These are phyloP conservation scores for Temnopleurus reevesii DNA, from an alignment of 53 echinoderm and acorn worm species.

Conservation along the genomic window DNA sequence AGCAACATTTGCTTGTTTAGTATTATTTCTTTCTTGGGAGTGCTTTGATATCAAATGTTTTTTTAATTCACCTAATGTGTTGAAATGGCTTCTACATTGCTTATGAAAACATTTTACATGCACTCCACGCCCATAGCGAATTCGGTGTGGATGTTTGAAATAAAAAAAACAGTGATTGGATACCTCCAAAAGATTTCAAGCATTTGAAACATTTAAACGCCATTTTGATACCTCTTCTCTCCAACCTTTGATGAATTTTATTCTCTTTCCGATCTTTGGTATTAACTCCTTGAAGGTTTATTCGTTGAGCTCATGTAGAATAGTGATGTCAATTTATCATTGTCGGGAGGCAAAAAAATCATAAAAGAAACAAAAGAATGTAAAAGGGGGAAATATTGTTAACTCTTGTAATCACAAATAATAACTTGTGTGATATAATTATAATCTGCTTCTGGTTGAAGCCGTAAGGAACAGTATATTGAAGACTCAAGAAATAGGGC, in stretches of 20 bases:
- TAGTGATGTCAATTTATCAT: constrained; percentile 13
- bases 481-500: too few species aligned
- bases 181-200: constrained; percentile 46
- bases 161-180: constrained; percentile 29
- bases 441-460: too few species aligned
- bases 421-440: constrained; percentile 22
- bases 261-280: constrained; percentile 35
- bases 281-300: constrained; percentile 24
- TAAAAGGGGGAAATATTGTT: background rate
- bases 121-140: constrained; percentile 33
- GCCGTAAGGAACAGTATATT: too few species aligned
- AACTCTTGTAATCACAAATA: background rate
- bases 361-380: background rate
- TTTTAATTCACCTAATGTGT: constrained; percentile 44
- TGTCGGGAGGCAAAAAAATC: constrained; percentile 35
- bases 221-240: constrained; percentile 17
- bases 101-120: constrained; percentile 40
- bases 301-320: constrained; percentile 33
- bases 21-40: too few species aligned
- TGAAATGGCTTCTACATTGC: constrained; percentile 45
- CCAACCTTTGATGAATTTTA: constrained; percentile 39
- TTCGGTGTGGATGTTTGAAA: constrained; percentile 28
- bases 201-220: constrained; percentile 16
- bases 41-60: constrained; percentile 34
- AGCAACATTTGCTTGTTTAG: too few species aligned